Evolutionary conservation across 2,113 vertebrate genomes (phyloP).

Genomic region (Chamaea fasciata): DNA sequence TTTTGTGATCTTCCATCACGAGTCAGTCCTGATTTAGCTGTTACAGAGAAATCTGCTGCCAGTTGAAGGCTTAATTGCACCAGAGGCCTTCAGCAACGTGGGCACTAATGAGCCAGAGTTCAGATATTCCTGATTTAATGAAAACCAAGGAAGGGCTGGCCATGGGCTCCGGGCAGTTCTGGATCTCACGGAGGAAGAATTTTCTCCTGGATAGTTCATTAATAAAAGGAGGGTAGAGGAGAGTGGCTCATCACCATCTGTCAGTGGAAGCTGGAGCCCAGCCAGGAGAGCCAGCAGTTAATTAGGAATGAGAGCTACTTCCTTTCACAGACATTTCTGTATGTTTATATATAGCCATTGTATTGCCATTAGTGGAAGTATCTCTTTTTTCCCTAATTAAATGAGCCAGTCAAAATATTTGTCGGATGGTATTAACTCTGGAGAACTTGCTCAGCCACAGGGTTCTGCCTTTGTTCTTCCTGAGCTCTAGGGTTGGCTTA

Average conservation of each 20-base stretch:
- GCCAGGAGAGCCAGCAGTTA: constrained; percentile 40
- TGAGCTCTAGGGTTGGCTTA: background rate
- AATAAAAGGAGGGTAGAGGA: background rate
- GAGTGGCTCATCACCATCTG: constrained; percentile 34
- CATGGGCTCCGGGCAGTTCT: background rate
- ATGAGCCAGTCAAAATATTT: background rate
- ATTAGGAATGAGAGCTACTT: constrained; percentile 37
- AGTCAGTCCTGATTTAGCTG: background rate
- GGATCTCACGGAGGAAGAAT: background rate
- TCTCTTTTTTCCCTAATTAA: background rate
- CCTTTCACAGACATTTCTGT: background rate
- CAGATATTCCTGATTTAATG: background rate
- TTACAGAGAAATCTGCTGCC: background rate
- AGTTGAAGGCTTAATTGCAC: background rate
- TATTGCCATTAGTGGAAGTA: background rate
- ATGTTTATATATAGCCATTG: background rate
- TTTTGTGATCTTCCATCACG: background rate
- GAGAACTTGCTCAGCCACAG: background rate
- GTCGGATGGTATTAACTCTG: background rate
- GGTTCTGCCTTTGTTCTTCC: background rate
- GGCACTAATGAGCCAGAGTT: background rate
- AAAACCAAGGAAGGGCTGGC: background rate
- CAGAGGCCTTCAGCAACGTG: background rate
- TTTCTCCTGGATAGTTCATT: background rate
- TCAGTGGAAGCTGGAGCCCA: constrained; percentile 5